Evolutionary conservation across 2,113 vertebrate genomes (phyloP).

Genomic region (Electrona antarctica): DNA sequence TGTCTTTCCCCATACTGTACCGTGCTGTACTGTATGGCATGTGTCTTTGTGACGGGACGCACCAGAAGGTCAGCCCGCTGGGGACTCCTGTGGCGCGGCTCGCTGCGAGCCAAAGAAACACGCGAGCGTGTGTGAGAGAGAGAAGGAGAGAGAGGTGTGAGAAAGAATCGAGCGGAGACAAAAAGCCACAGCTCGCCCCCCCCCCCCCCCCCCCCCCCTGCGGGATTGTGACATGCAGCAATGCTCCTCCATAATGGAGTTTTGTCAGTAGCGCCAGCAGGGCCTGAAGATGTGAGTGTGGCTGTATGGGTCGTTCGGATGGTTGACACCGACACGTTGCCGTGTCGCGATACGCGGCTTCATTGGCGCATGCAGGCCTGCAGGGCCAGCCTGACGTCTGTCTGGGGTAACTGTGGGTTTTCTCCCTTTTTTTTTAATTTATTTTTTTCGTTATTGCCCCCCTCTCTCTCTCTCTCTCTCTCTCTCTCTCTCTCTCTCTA

Average conservation of each 20-base stretch:
- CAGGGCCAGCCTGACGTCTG: slow-evolving; percentile 30
- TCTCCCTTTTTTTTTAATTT: neutral
- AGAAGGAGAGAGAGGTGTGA: slow-evolving; percentile 1
- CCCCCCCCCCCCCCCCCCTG: neutral
- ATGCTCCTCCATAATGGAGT: neutral
- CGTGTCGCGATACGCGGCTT: slow-evolving; percentile 50
- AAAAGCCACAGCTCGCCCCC: neutral
- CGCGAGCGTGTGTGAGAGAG: slow-evolving; percentile 11
- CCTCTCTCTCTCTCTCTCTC: neutral
- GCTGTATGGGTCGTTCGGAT: slow-evolving; percentile 34
- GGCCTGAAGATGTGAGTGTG: slow-evolving; percentile 37
- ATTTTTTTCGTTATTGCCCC: neutral
- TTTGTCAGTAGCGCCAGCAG: slow-evolving; percentile 35
- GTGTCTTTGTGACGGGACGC: slow-evolving; percentile 37
- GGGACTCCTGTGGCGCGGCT: slow-evolving; percentile 43
- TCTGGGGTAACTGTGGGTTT: slow-evolving; percentile 22
- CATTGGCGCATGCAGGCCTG: slow-evolving; percentile 31
- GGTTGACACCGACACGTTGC: slow-evolving; percentile 30
- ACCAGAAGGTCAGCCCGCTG: slow-evolving; percentile 61
- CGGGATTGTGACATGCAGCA: slow-evolving; percentile 1
- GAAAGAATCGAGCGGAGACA: slow-evolving; percentile 13
- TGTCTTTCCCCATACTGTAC: slow-evolving; percentile 22
- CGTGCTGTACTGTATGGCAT: slow-evolving; percentile 15
- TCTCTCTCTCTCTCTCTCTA: neutral
- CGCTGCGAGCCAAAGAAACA: neutral